These are phyloP conservation scores for Chrosomus eos DNA, from an alignment of 2,797 vertebrate genomes.

Conservation along the genomic window DNA sequence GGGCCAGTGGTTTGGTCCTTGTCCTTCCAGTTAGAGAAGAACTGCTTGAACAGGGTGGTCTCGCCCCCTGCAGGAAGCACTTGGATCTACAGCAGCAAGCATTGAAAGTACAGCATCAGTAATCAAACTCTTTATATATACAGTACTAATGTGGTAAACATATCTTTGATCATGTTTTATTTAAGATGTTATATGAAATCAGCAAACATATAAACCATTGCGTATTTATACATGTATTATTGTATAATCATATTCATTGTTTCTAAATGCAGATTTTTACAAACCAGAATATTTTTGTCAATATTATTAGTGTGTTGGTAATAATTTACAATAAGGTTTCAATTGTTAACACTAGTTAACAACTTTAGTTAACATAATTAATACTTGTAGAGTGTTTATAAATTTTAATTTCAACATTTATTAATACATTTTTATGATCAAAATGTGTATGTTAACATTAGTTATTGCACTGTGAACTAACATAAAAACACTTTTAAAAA, in stretches of 20 bases:
- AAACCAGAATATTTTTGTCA: not conserved
- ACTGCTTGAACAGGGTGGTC: constrained; percentile 78
- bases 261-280: not conserved
- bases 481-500: too few relatives aligned
- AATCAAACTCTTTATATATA: not conserved
- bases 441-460: not conserved
- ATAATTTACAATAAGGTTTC: not conserved
- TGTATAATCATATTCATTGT: not conserved
- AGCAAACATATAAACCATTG: not conserved
- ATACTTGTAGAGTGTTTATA: not conserved
- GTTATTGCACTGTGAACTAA: not conserved
- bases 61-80: constrained; percentile 75
- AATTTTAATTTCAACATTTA: not conserved
- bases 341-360: not conserved
- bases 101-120: not conserved
- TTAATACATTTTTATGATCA: not conserved
- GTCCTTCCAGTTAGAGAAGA: constrained; percentile 79
- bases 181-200: not conserved
- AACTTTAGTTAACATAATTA: not conserved
- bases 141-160: not conserved
- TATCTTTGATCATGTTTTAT: not conserved
- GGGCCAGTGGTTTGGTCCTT: constrained; percentile 73
- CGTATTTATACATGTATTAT: not conserved
- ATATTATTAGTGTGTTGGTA: not conserved
- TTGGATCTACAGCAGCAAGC: constrained; percentile 67